These are phyloP conservation scores for Metalampra italica DNA, from an alignment of 2,888 invertebrate species.

Conservation along the genomic window DNA sequence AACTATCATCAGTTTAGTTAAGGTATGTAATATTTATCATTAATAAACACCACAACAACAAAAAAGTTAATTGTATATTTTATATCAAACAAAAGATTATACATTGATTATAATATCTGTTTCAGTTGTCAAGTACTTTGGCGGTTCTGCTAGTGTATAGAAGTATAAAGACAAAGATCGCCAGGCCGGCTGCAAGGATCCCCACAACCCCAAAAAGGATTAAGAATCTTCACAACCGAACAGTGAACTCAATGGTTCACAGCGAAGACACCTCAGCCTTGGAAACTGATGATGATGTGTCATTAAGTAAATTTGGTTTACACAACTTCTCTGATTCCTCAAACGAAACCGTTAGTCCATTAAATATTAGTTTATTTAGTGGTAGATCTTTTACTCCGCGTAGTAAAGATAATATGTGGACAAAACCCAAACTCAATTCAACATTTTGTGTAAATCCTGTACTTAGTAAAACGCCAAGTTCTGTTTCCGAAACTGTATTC, in stretches of 20 bases:
- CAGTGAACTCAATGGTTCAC: constrained; percentile 35
- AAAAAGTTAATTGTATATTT: constrained; percentile 3
- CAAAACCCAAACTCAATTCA: constrained; percentile 59
- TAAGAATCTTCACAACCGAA: constrained; percentile 43
- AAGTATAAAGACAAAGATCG: constrained; percentile 34
- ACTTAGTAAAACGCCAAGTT: constrained; percentile 50
- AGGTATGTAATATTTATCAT: constrained; percentile 54
- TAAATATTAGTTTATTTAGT: constrained; percentile 46
- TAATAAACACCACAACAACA: neutral
- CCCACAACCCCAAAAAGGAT: constrained; percentile 41
- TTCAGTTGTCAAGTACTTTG: constrained; percentile 53
- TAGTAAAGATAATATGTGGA: constrained; percentile 49
- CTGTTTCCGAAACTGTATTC: constrained; percentile 54
- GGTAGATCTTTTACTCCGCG: constrained; percentile 61
- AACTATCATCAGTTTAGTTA: constrained; percentile 45
- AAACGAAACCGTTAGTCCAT: constrained; percentile 44
- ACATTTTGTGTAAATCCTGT: constrained; percentile 61
- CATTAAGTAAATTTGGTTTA: constrained; percentile 64
- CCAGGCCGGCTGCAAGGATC: constrained; percentile 24
- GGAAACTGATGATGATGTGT: constrained; percentile 70
- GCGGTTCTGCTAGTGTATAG: constrained; percentile 52
- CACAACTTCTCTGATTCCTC: constrained; percentile 57
- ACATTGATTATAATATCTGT: constrained; percentile 20
- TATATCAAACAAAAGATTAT: neutral
- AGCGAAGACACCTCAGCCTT: constrained; percentile 48